These are phyloP conservation scores for Desmophyllum pertusum DNA, from an alignment of 92 coral and sea anemone genomes.

Conservation along the genomic window DNA sequence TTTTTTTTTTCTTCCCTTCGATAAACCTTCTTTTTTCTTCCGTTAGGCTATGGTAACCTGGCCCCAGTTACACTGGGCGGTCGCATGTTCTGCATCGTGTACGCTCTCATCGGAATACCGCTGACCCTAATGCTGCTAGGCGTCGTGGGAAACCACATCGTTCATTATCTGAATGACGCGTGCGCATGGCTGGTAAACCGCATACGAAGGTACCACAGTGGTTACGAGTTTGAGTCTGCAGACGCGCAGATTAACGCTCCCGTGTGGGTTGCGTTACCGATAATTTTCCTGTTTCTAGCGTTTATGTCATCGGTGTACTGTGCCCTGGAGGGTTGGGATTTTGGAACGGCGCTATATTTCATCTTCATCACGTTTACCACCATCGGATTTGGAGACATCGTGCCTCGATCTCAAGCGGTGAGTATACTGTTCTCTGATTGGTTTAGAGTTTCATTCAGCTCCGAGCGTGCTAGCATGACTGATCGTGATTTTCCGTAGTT, in stretches of 20 bases:
- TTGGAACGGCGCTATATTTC: conserved; percentile 88
- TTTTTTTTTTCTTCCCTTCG: not conserved
- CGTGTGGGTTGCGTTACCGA: conserved; percentile 85
- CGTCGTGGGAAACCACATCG: conserved; percentile 85
- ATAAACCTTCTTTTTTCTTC: not conserved
- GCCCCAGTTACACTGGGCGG: conserved; percentile 85
- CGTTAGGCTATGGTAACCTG: conserved; percentile 86
- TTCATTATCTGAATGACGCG: conserved; percentile 73
- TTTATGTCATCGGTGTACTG: conserved; percentile 82
- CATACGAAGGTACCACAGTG: conserved; percentile 60
- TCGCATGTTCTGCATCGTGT: conserved; percentile 84
- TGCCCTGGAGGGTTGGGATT: conserved; percentile 91
- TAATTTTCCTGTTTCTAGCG: conserved; percentile 79
- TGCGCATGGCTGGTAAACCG: conserved; percentile 83
- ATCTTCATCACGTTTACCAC: conserved; percentile 93
- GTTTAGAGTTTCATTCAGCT: not conserved
- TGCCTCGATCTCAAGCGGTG: conserved; percentile 85
- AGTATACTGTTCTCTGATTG: conserved; percentile 20
- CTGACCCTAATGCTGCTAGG: conserved; percentile 92
- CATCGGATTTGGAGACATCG: conserved; percentile 93
- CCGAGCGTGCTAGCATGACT: too few relatives aligned
- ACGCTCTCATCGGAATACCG: conserved; percentile 92
- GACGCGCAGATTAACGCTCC: conserved; percentile 81
- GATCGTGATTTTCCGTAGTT: too few relatives aligned
- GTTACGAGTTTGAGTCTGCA: conserved; percentile 81